Percentiles rank a stretch among this genome's conserved stretches.
Conservation (phyloP, 1,140 invertebrate genomes). For the Pseudomyrmex cubaensis region DNA sequence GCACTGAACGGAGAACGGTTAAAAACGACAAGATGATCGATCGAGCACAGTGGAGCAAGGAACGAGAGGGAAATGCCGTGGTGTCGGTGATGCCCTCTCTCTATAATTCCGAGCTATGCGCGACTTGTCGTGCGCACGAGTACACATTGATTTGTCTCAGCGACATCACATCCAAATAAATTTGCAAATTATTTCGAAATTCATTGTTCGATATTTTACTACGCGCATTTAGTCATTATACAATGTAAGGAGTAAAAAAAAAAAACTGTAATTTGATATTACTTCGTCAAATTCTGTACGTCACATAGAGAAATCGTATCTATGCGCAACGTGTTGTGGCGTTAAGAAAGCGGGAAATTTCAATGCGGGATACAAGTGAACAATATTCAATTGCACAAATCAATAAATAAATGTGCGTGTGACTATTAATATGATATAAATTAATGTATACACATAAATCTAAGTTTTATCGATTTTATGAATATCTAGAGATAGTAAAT, state of each 20-base stretch:
- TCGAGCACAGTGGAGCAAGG: constrained; percentile 57
- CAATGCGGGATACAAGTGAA: constrained; percentile 7
- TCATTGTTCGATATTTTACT: not conserved
- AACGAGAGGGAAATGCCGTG: not conserved
- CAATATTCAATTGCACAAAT: not conserved
- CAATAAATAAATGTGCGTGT: not conserved
- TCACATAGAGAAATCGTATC: not conserved
- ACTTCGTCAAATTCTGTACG: not conserved
- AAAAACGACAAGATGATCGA: constrained; percentile 78
- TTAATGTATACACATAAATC: not conserved
- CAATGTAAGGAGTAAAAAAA: not conserved
- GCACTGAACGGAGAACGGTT: constrained; percentile 77
- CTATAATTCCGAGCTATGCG: no score
- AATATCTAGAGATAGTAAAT: not conserved
- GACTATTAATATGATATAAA: not conserved
- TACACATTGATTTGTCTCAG: no score
- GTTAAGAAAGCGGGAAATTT: not conserved
- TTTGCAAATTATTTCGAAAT: no score
- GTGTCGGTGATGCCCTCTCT: no score
- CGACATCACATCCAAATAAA: no score
- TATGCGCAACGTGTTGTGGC: not conserved
- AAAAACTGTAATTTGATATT: not conserved
- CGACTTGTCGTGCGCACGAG: no score
- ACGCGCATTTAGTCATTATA: not conserved
- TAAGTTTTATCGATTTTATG: not conserved